Conservation (phyloP, 2,888 invertebrate species). For the Perithous albicinctus region DNA sequence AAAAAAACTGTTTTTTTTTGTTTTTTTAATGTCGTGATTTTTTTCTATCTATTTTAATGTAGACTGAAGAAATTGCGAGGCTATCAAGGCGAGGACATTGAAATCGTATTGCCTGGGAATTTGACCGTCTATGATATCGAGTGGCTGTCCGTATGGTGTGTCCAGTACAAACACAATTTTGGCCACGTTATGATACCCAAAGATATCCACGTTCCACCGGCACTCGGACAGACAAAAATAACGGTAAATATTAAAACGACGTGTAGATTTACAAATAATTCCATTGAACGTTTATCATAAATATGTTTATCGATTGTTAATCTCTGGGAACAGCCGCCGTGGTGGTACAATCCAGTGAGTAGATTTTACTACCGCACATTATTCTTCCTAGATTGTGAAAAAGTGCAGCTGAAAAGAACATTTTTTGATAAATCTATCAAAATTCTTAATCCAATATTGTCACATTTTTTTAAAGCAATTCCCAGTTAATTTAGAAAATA, state of each 20-base stretch:
- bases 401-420: background rate
- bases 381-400: background rate
- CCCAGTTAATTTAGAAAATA: too few species aligned
- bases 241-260: constrained; percentile 88
- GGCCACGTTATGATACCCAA: constrained; percentile 95
- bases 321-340: constrained; percentile 90
- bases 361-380: constrained; percentile 72
- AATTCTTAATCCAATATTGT: too few species aligned
- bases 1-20: too few species aligned
- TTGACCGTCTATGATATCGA: constrained; percentile 96
- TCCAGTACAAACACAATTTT: constrained; percentile 95
- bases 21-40: background rate
- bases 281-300: constrained; percentile 35
- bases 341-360: constrained; percentile 98
- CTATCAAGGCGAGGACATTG: constrained; percentile 96
- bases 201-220: constrained; percentile 95
- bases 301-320: constrained; percentile 23
- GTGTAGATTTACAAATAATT: background rate
- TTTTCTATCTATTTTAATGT: constrained; percentile 47
- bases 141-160: constrained; percentile 97
- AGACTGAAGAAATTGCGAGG: constrained; percentile 92
- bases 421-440: too few species aligned
- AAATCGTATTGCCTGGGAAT: constrained; percentile 93
- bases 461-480: too few species aligned
- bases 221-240: constrained; percentile 95